phyloP scores from a whole-genome alignment of 2,113 vertebrate genomes.

The Catharus bicknelli region DNA sequence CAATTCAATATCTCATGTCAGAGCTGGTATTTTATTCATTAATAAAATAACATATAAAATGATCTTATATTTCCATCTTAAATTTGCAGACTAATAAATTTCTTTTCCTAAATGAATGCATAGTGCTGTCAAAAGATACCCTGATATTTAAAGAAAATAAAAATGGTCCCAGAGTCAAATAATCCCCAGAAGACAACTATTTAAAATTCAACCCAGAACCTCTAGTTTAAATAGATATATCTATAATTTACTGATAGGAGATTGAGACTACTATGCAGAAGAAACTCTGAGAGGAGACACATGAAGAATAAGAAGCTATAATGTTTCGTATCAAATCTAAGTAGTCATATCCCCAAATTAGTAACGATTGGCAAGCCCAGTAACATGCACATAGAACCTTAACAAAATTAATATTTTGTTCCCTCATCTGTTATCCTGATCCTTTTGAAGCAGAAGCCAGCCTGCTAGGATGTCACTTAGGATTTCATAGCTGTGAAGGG shows the following conservation, averaged over 20 bases:
- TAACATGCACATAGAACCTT: background rate
- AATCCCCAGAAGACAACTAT: background rate
- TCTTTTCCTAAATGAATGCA: background rate
- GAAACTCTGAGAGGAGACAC: background rate
- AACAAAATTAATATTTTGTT: background rate
- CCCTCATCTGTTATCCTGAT: background rate
- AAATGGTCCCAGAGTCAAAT: background rate
- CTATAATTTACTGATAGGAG: background rate
- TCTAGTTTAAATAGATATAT: background rate
- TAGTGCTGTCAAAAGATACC: background rate
- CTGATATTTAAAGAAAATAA: background rate
- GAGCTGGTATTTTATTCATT: background rate
- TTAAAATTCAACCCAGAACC: background rate
- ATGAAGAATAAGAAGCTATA: background rate
- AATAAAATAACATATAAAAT: background rate
- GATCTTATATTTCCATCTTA: background rate
- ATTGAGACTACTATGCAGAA: background rate
- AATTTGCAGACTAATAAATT: background rate
- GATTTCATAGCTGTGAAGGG: background rate
- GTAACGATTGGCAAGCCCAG: accelerated
- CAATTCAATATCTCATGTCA: background rate
- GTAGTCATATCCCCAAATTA: background rate
- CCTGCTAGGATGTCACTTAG: background rate
- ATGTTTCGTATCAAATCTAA: background rate
- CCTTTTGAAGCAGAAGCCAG: background rate